Evolutionary conservation across 2,888 invertebrate genomes (phyloP), one percentile per base, ranked within the genome.

Genomic region (Rotaria socialis): DNA sequence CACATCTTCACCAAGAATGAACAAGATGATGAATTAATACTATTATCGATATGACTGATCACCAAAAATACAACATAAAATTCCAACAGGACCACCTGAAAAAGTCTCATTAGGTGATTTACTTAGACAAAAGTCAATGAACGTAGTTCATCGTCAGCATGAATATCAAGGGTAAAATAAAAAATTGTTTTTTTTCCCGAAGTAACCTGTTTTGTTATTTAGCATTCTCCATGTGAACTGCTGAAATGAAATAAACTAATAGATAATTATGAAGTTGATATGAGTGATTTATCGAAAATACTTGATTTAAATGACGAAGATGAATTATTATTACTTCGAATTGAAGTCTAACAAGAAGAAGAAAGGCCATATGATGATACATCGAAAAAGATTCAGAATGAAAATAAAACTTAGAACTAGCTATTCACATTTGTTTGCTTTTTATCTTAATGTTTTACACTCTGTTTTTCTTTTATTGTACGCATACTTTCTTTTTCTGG

Each of bases 301-400:
- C 43, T 75, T 24, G 75, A 75, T 75, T 75, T 75, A 43, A 75
- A 75, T 43, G 75, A 75, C 43, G 75, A 75, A 43, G 75, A 75
- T 75, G 75, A 75, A 75, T 43, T 75, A 75, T 75, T 75, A 75
- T 75, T 75, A 43, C 43, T 75, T 11, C 75, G 43, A 43, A 41
- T 75, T 75, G 75, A 75, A 75, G 75, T 75, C 24, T 41, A 75
- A 75, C 75, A 75, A 75, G 75, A 75, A 75, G 75, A 75, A 75
- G 43, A 43, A 24, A 75, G 43, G 24, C 22, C 24, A 19, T 43
- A 43, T 35, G 35, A 67, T 6, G 0, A 3, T 52, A 16, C 19
- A 41, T 67, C 67, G 7, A 67, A 35, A 67, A 35, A 35, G 14
- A 19, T 35, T 7, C 35, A 35, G 35, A 6, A 35, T 10, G 67